Conservation (phyloP, 2,888 invertebrate species). For the Conistra vaccinii region DNA sequence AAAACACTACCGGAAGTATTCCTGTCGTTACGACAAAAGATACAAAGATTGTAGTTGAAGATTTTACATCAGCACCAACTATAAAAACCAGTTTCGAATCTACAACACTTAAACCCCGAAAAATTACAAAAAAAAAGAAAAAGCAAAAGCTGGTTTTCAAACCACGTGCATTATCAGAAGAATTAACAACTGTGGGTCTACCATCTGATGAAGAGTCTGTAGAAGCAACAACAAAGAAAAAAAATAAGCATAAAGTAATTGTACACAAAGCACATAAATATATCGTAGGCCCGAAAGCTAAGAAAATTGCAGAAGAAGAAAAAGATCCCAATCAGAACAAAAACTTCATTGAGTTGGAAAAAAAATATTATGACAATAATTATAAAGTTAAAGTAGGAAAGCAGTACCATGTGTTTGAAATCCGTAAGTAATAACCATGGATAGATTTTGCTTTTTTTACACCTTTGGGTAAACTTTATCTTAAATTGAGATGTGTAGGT, state of each 20-base stretch:
- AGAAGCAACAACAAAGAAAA: slow-evolving; percentile 14
- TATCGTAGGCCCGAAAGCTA: slow-evolving; percentile 15
- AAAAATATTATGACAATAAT: slow-evolving; percentile 32
- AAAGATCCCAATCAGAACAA: neutral
- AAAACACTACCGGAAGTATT: neutral
- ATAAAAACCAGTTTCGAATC: neutral
- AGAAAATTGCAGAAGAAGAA: neutral
- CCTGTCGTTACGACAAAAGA: slow-evolving; percentile 6
- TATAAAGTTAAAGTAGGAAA: slow-evolving; percentile 47
- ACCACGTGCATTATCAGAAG: neutral
- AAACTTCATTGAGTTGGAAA: slow-evolving; percentile 41
- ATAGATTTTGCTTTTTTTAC: neutral
- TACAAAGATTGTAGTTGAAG: slow-evolving; percentile 16
- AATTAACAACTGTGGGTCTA: neutral
- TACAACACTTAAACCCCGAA: neutral
- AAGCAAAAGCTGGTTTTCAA: neutral
- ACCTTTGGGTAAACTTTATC: neutral
- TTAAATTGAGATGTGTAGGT: no score
- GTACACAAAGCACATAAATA: slow-evolving; percentile 25
- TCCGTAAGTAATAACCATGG: slow-evolving; percentile 75
- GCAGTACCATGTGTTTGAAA: slow-evolving; percentile 76
- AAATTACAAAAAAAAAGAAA: neutral
- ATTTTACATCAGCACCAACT: slow-evolving; percentile 23
- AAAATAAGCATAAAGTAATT: neutral
- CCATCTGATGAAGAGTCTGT: slow-evolving; percentile 4